Evolutionary conservation across 2,888 invertebrate genomes (phyloP), one percentile per base, ranked within the genome.

Genomic region (Homarus gammarus): DNA sequence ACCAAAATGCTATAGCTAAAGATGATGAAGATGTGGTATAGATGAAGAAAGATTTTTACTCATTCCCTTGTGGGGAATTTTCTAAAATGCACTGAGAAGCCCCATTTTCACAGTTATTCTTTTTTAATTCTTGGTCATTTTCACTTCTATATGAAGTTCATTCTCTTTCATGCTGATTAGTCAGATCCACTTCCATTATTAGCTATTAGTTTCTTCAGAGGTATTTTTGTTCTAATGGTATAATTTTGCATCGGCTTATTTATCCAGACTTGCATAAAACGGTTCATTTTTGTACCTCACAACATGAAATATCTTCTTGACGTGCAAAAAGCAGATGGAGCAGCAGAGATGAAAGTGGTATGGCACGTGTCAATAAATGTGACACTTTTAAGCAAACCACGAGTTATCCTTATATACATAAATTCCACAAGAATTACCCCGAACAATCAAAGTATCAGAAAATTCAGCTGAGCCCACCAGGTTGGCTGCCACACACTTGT

Each of bases 401-500:
- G 18, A 18, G 44, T 40, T 38, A 31, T 8, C 27, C 22, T 64
- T 73, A 31, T 33, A 33, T 38, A 44, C 38, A 40, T 22, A 87
- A 64, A 38, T n/a, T n/a, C 78, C 22, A 72, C n/a, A 44, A 77
- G 40, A 84, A 87, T 85, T 89, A 95, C 95, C 94, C 93, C 94
- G 94, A 44, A 95, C 94, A 78, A 93, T 93, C 36, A 95, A 93
- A 56, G 92, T 92, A 40, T 94, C 94, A 22, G 94, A 94, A 92
- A 92, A 93, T 92, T 93, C 93, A 79, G 93, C 93, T 33, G 93
- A 93, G 27, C 94, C 94, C 22, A 94, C 94, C 40, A 93, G 93
- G 92, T 94, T 95, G 92, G 94, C 94, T 49, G 95, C 95, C 61
- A 94, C 94, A 92, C 95, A 95, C 2, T 95, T 95, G 93, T 95